These are phyloP conservation scores for Tachina grossa DNA, from an alignment of 2,888 invertebrate genomes.

Conservation along the genomic window DNA sequence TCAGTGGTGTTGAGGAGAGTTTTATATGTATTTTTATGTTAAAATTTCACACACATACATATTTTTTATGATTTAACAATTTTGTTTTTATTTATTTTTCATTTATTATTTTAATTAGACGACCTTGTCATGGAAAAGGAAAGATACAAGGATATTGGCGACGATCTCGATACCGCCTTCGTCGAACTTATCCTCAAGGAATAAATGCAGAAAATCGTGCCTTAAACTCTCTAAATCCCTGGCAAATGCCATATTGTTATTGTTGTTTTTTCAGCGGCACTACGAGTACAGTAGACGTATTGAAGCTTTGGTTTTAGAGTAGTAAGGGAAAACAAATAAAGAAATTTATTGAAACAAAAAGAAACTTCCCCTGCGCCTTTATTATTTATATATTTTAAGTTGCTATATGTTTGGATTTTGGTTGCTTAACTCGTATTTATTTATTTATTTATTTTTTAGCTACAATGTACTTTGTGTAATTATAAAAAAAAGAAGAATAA, in stretches of 20 bases:
- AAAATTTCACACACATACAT: constrained; percentile 14
- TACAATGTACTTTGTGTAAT: constrained; percentile 71
- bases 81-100: constrained; percentile 68
- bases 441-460: constrained; percentile 62
- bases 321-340: constrained; percentile 21
- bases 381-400: constrained; percentile 59
- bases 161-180: constrained; percentile 99
- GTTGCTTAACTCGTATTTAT: constrained; percentile 78
- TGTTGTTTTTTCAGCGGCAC: constrained; percentile 56
- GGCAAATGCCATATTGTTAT: constrained; percentile 50
- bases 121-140: constrained; percentile 98
- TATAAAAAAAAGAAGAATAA: constrained; percentile 58
- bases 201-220: constrained; percentile 79
- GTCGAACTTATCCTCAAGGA: constrained; percentile 94
- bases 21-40: constrained; percentile 50
- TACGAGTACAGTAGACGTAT: constrained; percentile 55
- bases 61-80: constrained; percentile 70
- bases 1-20: constrained; percentile 15
- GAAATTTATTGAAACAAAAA: constrained; percentile 29
- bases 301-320: constrained; percentile 72
- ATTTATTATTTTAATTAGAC: constrained; percentile 85
- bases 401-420: constrained; percentile 73
- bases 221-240: constrained; percentile 48
- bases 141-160: constrained; percentile 99
- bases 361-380: constrained; percentile 31